Base-by-base conservation (phyloP, 2,888 invertebrate genomes). In the Cephus runcator region DNA sequence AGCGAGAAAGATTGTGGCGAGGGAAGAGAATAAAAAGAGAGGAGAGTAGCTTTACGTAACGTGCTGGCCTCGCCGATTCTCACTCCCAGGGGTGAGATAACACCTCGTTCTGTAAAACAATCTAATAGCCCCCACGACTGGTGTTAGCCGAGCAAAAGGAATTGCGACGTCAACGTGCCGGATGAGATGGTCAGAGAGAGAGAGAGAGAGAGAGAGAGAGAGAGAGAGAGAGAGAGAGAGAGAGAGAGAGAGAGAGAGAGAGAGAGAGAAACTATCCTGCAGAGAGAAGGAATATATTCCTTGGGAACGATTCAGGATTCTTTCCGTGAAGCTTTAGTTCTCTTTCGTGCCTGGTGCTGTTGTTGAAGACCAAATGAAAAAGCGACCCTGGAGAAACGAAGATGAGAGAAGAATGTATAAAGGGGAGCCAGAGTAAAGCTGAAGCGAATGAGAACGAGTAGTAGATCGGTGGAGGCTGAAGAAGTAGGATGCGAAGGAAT, bases 11-110 rank as follows among this genome's bases (percentile, higher is more conserved):
- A 56, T 56, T 23, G 23, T 23, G 56, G 23, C 15, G 56, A 23
- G 23, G 9, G 2, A 56, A 56, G 56, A 56, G 56, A 56, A 23
- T 56, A 23, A 81, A 82, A 83, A 76, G 84, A 79, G 84, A 83
- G 84, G 84, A 83, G 82, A 84, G 85, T 83, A 81, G 84, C 83
- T 83, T 83, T 84, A 82, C 83, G 84, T 83, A 85, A 87, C 87
- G 83, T 85, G 85, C 82, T 83, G 83, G 82, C 85, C 80, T 81
- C 83, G 79, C 83, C 81, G 80, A 83, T 83, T 81, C 83, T 82
- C 79, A 80, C 80, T 76, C 83, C 79, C 81, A 23, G 9, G 56
- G 56, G 56, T 80, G 79, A 79, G 78, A 82, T 79, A 83, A 82
- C 83, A 79, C 82, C 81, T 81, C 81, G 80, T 83, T 82, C 81